phyloP scores from a whole-genome alignment of 2,113 vertebrate species.

The human (Homo sapiens) region DNA sequence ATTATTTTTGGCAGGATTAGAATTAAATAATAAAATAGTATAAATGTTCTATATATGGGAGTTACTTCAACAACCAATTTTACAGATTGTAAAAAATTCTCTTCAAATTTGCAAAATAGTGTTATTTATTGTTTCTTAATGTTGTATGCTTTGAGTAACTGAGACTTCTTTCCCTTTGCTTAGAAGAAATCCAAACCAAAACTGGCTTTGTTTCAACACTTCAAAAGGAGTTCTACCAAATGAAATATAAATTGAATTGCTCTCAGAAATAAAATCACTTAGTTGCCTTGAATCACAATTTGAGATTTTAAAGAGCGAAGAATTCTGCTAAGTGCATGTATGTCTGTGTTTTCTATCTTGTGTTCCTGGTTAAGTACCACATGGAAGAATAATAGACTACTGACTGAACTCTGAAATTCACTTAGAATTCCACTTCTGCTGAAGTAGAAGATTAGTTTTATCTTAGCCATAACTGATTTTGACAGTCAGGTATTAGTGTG shows the following conservation, averaged over 20 bases:
- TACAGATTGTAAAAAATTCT: background rate
- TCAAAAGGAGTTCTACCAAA: slow-evolving; percentile 27
- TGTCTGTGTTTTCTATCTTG: background rate
- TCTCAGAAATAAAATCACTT: slow-evolving; percentile 35
- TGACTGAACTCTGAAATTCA: background rate
- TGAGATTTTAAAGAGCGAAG: background rate
- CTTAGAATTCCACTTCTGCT: background rate
- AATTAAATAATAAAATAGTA: background rate
- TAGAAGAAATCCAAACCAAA: slow-evolving; percentile 1
- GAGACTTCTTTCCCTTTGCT: background rate
- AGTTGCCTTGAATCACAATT: slow-evolving; percentile 23
- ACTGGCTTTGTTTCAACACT: background rate
- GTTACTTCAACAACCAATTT: background rate
- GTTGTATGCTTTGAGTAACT: background rate
- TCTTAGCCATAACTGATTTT: background rate
- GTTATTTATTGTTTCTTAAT: background rate
- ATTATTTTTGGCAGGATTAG: background rate
- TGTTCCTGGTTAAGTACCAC: background rate
- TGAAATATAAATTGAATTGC: slow-evolving; percentile 52
- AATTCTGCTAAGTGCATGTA: background rate
- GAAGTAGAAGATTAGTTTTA: background rate
- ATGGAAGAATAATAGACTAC: background rate
- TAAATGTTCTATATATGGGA: background rate
- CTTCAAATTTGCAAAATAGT: background rate
- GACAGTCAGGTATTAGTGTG: background rate